A percentile compares a stretch with the other conserved stretches of the same genome.
phyloP scores from a whole-genome alignment of 2,888 invertebrate species.

The Calameuta pallipes region DNA sequence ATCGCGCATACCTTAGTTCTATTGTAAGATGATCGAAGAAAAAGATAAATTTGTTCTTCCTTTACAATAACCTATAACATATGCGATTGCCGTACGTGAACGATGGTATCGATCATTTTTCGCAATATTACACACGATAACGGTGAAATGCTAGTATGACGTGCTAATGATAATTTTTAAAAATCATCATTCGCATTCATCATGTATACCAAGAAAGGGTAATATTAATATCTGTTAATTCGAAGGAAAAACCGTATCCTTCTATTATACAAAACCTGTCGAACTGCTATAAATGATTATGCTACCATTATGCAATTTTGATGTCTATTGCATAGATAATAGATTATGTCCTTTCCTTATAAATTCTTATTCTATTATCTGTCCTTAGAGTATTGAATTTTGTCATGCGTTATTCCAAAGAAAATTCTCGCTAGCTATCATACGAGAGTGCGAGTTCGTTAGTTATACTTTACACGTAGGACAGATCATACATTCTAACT shows the following conservation, averaged over 20 bases:
- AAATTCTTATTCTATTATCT: neutral
- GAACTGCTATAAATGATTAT: neutral
- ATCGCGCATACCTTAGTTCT: neutral
- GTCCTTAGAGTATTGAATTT: neutral
- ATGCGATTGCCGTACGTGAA: neutral
- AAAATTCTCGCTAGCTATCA: neutral
- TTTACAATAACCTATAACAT: neutral
- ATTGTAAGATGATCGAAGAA: neutral
- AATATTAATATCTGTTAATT: neutral
- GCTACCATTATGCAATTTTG: neutral
- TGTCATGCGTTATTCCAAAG: conserved; percentile 3
- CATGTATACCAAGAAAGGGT: neutral
- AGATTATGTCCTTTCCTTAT: neutral
- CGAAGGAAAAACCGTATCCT: neutral
- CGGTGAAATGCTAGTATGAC: neutral
- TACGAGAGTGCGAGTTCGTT: neutral
- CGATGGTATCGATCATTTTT: neutral
- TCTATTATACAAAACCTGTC: neutral
- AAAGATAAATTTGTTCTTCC: neutral
- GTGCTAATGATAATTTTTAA: neutral
- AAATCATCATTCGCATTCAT: neutral
- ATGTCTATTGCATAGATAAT: neutral
- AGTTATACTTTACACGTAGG: neutral
- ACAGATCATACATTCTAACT: no score
- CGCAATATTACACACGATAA: neutral